phyloP scores from a whole-genome alignment of 2,888 invertebrate species.

The Habrosyne pyritoides region DNA sequence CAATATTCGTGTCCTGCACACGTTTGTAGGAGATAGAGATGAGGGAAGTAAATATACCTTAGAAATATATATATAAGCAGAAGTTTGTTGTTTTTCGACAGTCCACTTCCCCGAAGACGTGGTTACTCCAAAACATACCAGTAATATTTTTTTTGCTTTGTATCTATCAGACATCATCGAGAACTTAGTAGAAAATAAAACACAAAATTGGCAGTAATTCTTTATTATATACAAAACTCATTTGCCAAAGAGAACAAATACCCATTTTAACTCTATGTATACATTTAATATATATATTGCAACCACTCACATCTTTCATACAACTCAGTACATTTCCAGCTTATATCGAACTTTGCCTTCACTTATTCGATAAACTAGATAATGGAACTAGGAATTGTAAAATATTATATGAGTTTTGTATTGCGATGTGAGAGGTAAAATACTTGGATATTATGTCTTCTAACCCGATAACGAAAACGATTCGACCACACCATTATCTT shows the following conservation, averaged over 20 bases:
- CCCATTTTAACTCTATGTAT: conserved; percentile 36
- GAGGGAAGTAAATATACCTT: no score
- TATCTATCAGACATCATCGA: no score
- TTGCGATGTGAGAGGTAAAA: conserved; percentile 9
- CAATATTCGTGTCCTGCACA: no score
- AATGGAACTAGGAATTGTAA: neutral
- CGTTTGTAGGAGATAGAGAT: no score
- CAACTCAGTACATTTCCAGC: conserved; percentile 17
- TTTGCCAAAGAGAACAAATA: conserved; percentile 61
- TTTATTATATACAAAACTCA: conserved; percentile 65
- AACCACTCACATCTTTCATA: conserved; percentile 40
- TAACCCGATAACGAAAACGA: neutral
- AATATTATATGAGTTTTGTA: neutral
- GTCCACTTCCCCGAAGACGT: no score
- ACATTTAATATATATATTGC: conserved; percentile 39
- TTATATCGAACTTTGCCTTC: conserved; percentile 1
- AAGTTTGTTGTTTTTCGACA: no score
- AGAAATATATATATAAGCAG: no score
- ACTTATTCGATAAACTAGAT: neutral
- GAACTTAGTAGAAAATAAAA: no score
- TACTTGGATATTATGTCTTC: neutral
- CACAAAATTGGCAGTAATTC: conserved; percentile 55
- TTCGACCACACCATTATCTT: conserved; percentile 23
- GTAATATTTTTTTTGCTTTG: no score
- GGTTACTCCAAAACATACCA: no score